Base-by-base conservation (phyloP, 2,797 vertebrate genomes). In the Agapornis canus region DNA sequence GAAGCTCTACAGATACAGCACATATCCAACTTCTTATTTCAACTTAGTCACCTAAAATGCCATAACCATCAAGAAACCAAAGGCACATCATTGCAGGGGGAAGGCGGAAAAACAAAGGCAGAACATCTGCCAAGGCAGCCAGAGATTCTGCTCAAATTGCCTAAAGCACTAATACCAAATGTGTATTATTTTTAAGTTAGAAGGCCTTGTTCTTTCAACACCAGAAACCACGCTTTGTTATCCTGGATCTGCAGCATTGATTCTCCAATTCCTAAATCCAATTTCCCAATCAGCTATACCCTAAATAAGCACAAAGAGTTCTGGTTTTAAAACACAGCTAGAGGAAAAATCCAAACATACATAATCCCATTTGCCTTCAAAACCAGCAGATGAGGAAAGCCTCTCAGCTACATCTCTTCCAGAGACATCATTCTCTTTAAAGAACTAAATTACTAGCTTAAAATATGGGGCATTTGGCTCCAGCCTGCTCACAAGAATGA, bases 321-420 rank as follows among this genome's bases (percentile, higher is more conserved):
- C 31, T 25, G 48, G 10, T 37, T 87, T 51, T 63, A 68, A 87
- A 80, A 52, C 39, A 61, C 16, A 45, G 32, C 51, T 1, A 64
- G 19, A 47, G 31, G 8, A 51, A 61, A 69, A 72, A 77, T 2
- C 4, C 20, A 66, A 72, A 70, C 20, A 56, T 6, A 63, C 5
- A 2, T 29, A 64, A 92, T n/a, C 22, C 56, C 48, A 70, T 78
- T 81, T 65, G 61, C 49, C 80, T 86, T 81, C 35, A 20, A 4
- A 83, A 23, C 7, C 56, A 57, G 82, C n/a, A 86, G 32, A 80
- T 16, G 25, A 86, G 20, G 39, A 87, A 80, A 82, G 37, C 48
- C 37, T 48, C 51, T 22, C 32, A 60, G 49, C 52, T 61, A 42
- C 42, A 52, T 10, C 40, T 91, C 51, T 71, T 78, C 21, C 69